Evolutionary conservation across 2,797 vertebrate species (phyloP), one percentile per base, ranked within the genome.

Genomic region (Enteromius viviparus): DNA sequence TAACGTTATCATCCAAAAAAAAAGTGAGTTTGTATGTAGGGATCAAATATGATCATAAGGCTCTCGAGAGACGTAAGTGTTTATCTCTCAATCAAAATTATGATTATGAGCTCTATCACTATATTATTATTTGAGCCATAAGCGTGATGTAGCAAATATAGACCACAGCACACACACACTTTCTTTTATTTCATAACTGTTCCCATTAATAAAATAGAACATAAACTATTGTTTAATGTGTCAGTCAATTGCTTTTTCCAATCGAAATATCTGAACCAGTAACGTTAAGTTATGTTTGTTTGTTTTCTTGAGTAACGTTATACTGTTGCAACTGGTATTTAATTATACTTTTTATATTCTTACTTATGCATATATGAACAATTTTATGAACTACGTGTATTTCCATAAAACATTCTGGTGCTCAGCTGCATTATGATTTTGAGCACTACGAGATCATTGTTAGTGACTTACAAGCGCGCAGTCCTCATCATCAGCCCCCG

Each of bases 401-500:
- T 58, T 23, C 11, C 40, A 72, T 11, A 65, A n/a, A 21, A 3
- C 34, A 62, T n/a, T 3, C 45, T 32, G 7, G 32, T 53, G 69
- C 26, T 42, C 55, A 32, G 70, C 65, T 29, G 72, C 53, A 49
- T 32, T 37, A 21, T 32, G 11, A 74, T 51, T 19, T 32, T 12
- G 4, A 21, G 45, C 10, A 29, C 45, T 3, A 11, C 5, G 10
- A 11, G 37, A 60, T 17, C 2, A 26, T 23, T n/a, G 37, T n/a
- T 34, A 10, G 81, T 81, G 29, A 83, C 94, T 93, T 85, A 96
- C 95, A 91, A 94, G 69, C 14, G 90, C 64, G 66, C 92, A 91
- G 17, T 94, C 93, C 81, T 94, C 93, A 4, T 94, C 93, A 85
- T 95, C 94, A 90, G 92, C 92, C 40, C 92, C 88, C 72, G 58